phyloP scores from a whole-genome alignment of 2,888 invertebrate genomes.

The Sesamia inferens region DNA sequence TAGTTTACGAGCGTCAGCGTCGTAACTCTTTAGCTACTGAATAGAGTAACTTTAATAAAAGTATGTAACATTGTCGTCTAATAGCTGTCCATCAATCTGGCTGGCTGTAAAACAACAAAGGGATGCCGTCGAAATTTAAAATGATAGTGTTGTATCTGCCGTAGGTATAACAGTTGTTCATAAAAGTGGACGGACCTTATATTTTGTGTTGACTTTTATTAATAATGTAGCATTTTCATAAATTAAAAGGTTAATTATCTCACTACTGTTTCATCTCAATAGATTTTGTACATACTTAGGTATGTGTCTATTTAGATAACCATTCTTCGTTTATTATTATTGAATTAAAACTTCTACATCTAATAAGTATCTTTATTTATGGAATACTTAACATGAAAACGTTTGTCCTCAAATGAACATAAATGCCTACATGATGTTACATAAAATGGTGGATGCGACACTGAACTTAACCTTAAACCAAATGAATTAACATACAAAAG shows the following conservation, averaged over 20 bases:
- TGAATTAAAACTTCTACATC: not conserved
- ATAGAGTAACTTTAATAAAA: constrained; percentile 66
- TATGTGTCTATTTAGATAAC: not conserved
- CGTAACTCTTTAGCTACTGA: constrained; percentile 68
- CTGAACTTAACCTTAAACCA: constrained; percentile 88
- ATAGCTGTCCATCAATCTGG: constrained; percentile 51
- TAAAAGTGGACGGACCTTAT: constrained; percentile 49
- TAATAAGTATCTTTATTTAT: constrained; percentile 24
- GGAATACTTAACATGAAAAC: constrained; percentile 22
- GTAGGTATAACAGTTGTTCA: constrained; percentile 57
- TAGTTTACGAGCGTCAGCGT: constrained; percentile 73
- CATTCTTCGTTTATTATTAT: no score
- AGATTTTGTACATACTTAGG: not conserved
- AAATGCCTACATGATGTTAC: constrained; percentile 68
- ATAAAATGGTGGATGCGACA: constrained; percentile 80
- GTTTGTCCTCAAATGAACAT: constrained; percentile 47
- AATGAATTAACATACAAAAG: constrained; percentile 88
- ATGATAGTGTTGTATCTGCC: constrained; percentile 39
- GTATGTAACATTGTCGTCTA: constrained; percentile 49
- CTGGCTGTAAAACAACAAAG: constrained; percentile 59
- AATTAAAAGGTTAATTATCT: constrained; percentile 57
- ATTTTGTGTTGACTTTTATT: constrained; percentile 48
- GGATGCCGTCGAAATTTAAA: constrained; percentile 54
- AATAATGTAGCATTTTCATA: constrained; percentile 45
- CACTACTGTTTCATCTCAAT: constrained; percentile 28